A percentile compares a stretch with the other conserved stretches of the same genome.
Evolutionary conservation across 2,113 vertebrate species (phyloP).

Genomic region (Mormoops blainvillei): DNA sequence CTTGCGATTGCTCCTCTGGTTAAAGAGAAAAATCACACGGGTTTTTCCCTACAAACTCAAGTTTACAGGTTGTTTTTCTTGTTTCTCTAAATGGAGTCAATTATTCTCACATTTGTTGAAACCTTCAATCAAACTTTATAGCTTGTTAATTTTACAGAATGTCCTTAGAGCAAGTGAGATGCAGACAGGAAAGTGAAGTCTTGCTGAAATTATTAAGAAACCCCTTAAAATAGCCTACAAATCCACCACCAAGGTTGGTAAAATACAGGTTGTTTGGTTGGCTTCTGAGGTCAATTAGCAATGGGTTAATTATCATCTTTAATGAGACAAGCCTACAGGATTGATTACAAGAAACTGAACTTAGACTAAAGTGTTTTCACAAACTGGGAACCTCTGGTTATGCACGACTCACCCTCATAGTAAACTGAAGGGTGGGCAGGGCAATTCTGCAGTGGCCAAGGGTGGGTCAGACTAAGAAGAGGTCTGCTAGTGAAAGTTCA

Average conservation of each 20-base stretch:
- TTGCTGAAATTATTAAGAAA: slow-evolving; percentile 75
- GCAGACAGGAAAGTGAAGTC: slow-evolving; percentile 77
- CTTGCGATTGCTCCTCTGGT: slow-evolving; percentile 52
- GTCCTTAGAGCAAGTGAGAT: slow-evolving; percentile 83
- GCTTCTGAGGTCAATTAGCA: slow-evolving; percentile 67
- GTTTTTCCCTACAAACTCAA: slow-evolving; percentile 61
- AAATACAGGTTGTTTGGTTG: slow-evolving; percentile 68
- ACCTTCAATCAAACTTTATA: slow-evolving; percentile 83
- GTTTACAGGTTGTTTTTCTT: slow-evolving; percentile 76
- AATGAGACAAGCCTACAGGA: neutral
- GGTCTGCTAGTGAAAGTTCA: slow-evolving; percentile 49
- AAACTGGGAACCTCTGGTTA: neutral
- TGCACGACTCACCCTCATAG: neutral
- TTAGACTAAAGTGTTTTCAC: slow-evolving; percentile 45
- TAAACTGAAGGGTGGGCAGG: slow-evolving; percentile 48
- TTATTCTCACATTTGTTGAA: slow-evolving; percentile 79
- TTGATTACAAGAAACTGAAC: slow-evolving; percentile 49
- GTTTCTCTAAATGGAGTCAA: slow-evolving; percentile 74
- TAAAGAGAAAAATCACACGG: slow-evolving; percentile 50
- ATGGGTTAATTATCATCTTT: slow-evolving; percentile 70
- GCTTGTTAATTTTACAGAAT: slow-evolving; percentile 84
- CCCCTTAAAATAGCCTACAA: slow-evolving; percentile 69
- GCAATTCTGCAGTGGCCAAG: neutral
- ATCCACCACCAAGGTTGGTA: slow-evolving; percentile 60
- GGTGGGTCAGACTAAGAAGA: slow-evolving; percentile 23